phyloP scores from a whole-genome alignment of 2,113 vertebrate genomes.

The Mastomys natalensis region DNA sequence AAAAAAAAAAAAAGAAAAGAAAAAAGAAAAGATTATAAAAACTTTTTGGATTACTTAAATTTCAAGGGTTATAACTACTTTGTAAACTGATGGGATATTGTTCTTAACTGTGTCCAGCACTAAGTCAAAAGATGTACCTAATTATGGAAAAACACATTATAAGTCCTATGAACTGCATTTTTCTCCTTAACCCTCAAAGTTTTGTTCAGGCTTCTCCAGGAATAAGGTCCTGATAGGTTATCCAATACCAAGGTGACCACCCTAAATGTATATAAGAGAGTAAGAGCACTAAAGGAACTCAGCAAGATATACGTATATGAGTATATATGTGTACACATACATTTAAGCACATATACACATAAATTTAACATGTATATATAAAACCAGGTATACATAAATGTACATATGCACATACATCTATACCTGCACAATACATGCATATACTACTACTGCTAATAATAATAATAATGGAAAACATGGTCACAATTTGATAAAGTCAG shows the following conservation, averaged over 20 bases:
- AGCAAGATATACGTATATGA: too few species aligned
- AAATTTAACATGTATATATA: background rate
- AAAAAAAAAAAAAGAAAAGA: too few species aligned
- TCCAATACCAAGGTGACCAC: background rate
- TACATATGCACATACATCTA: background rate
- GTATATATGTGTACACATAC: background rate
- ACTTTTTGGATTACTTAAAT: too few species aligned
- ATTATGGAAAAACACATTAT: background rate
- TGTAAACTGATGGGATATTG: background rate
- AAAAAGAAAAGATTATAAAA: too few species aligned
- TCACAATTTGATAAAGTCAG: background rate
- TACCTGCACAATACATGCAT: background rate
- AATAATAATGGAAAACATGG: background rate
- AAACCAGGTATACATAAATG: background rate
- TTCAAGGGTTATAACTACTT: background rate
- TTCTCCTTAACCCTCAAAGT: background rate
- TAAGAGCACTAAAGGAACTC: background rate
- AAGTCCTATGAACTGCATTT: background rate
- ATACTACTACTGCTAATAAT: background rate
- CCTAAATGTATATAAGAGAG: background rate
- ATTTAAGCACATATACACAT: background rate
- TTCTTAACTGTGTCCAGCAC: background rate
- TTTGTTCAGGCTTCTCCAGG: background rate
- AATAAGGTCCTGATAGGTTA: background rate
- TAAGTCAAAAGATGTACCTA: background rate